Percentiles rank a stretch among this genome's conserved stretches.
Conservation (phyloP, 2,888 invertebrate species). For the Polydrusus cervinus region DNA sequence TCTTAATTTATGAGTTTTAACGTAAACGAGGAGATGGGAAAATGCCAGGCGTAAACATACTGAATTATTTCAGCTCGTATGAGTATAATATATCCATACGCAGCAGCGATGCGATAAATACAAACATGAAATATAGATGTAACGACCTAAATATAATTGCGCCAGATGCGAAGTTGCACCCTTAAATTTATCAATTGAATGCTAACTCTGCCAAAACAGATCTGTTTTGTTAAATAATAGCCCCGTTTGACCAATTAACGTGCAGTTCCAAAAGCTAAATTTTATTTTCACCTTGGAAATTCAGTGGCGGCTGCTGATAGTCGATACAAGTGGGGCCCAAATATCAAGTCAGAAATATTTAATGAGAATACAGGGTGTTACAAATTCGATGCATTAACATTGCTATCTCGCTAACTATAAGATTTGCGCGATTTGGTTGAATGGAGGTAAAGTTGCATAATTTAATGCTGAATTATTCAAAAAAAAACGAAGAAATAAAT, state of each 20-base stretch:
- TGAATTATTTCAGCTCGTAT: constrained; percentile 40
- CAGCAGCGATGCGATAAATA: constrained; percentile 60
- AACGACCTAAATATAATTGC: constrained; percentile 61
- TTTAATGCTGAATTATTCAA: no score
- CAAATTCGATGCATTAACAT: no score
- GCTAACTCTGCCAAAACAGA: constrained; percentile 60
- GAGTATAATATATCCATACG: constrained; percentile 48
- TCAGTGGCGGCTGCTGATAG: no score
- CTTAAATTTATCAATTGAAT: constrained; percentile 63
- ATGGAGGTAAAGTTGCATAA: no score
- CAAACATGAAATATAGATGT: constrained; percentile 65
- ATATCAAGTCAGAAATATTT: no score
- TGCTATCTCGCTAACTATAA: no score
- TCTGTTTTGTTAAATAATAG: constrained; percentile 60
- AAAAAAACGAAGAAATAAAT: no score
- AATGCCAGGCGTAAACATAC: constrained; percentile 46
- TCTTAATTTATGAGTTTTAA: constrained; percentile 63
- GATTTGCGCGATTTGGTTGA: no score
- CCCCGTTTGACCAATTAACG: constrained; percentile 48
- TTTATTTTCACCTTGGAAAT: constrained; percentile 39
- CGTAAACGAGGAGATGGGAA: constrained; percentile 58
- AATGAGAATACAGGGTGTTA: no score
- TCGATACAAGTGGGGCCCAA: no score
- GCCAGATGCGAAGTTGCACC: constrained; percentile 62
- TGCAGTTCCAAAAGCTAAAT: constrained; percentile 39